These are phyloP conservation scores for Drosophila siamana DNA, from an alignment of 2,888 invertebrate species.

Conservation along the genomic window DNA sequence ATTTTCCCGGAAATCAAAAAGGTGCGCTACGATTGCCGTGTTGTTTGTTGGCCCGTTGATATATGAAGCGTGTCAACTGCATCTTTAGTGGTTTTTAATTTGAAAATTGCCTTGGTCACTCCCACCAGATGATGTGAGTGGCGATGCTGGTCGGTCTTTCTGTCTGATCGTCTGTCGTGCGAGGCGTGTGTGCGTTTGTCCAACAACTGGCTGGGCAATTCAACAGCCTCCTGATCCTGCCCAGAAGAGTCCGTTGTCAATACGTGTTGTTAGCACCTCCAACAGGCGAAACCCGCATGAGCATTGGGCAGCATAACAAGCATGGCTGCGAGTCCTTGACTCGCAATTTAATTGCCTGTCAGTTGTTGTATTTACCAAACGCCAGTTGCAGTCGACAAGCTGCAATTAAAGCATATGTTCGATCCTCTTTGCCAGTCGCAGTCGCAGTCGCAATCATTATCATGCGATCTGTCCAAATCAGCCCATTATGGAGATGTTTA, in stretches of 20 bases:
- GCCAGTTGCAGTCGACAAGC: slow-evolving; percentile 52
- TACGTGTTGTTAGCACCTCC: slow-evolving; percentile 67
- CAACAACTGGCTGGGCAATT: slow-evolving; percentile 63
- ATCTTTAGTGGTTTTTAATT: slow-evolving; percentile 81
- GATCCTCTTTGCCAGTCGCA: neutral
- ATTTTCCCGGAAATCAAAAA: slow-evolving; percentile 78
- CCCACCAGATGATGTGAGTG: too few species aligned
- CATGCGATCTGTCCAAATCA: slow-evolving; percentile 61
- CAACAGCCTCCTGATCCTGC: slow-evolving; percentile 20
- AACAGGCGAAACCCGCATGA: slow-evolving; percentile 61
- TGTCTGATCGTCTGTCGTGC: too few species aligned
- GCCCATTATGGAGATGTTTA: slow-evolving; percentile 83
- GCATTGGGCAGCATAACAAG: slow-evolving; percentile 12
- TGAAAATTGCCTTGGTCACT: slow-evolving; percentile 74
- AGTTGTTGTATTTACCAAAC: slow-evolving; percentile 20
- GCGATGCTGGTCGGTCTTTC: neutral
- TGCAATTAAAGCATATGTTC: slow-evolving; percentile 77
- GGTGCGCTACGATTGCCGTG: slow-evolving; percentile 43
- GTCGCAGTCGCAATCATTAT: slow-evolving; percentile 20
- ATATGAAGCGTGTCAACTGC: slow-evolving; percentile 80
- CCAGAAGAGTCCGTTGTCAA: slow-evolving; percentile 29
- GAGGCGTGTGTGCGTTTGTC: slow-evolving; percentile 65
- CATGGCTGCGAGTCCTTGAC: slow-evolving; percentile 41
- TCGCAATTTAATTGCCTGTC: slow-evolving; percentile 60
- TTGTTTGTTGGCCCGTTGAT: slow-evolving; percentile 54